phyloP scores from a whole-genome alignment of 2,113 vertebrate species.

The Bagarius yarrelli region DNA sequence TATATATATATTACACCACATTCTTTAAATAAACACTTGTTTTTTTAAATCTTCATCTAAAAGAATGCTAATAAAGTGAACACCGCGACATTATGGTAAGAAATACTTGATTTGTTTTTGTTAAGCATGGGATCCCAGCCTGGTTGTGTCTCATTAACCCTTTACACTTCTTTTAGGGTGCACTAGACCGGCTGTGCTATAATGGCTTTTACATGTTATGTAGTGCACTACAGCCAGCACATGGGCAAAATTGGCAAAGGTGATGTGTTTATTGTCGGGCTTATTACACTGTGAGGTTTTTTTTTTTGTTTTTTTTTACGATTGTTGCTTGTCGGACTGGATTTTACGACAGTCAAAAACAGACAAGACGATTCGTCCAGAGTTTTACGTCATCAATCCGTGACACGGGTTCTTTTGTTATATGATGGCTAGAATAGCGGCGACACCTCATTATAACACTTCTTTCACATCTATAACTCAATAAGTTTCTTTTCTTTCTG shows the following conservation, averaged over 20 bases:
- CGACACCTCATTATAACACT: too few relatives aligned
- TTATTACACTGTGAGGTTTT: too few relatives aligned
- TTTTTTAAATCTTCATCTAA: neutral
- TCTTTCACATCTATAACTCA: too few relatives aligned
- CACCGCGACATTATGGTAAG: conserved; percentile 16
- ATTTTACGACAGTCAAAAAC: too few relatives aligned
- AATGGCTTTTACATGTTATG: neutral
- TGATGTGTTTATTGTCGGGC: too few relatives aligned
- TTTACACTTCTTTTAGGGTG: neutral
- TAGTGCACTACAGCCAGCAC: conserved; percentile 6
- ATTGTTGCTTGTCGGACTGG: too few relatives aligned
- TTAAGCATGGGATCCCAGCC: neutral
- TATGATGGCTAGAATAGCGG: too few relatives aligned
- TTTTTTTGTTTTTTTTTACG: too few relatives aligned
- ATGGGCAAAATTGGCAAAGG: neutral
- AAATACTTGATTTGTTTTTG: neutral
- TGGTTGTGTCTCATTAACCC: neutral
- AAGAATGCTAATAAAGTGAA: neutral
- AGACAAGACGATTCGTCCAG: too few relatives aligned
- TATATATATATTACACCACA: neutral
- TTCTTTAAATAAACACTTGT: neutral
- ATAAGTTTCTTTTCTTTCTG: too few relatives aligned
- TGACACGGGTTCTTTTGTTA: too few relatives aligned
- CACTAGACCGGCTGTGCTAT: neutral
- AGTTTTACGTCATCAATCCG: too few relatives aligned